Percentiles rank a stretch among this genome's conserved stretches.
Conservation (phyloP, 1,140 invertebrate species). For the Panulirus ornatus region DNA sequence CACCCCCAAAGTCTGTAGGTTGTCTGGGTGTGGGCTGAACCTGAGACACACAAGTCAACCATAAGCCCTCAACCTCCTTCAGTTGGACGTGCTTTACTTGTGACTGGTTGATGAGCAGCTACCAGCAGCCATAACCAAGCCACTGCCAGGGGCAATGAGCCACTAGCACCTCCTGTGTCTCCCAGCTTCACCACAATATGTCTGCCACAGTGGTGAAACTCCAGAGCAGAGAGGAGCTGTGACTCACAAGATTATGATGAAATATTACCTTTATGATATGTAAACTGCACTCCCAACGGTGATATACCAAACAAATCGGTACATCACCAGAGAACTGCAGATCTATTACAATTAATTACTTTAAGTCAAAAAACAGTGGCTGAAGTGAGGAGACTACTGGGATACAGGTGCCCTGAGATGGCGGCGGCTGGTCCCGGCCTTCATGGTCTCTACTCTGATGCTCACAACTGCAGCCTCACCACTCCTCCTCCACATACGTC, state of each 20-base stretch:
- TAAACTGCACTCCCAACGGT: not conserved
- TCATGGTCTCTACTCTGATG: conserved; percentile 37
- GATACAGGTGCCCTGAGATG: conserved; percentile 30
- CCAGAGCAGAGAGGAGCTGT: not conserved
- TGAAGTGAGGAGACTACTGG: conserved; percentile 28
- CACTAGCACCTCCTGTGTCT: not conserved
- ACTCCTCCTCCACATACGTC: conserved; percentile 13
- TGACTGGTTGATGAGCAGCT: conserved; percentile 51
- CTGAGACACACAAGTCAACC: conserved; percentile 55
- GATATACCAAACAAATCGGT: conserved; percentile 1
- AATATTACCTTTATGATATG: not conserved
- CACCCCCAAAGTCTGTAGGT: conserved; percentile 28
- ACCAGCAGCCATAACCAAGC: conserved; percentile 39
- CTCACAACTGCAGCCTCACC: conserved; percentile 46
- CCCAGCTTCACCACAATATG: not conserved
- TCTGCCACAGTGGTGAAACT: not conserved
- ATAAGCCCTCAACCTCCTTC: conserved; percentile 57
- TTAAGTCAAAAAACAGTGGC: conserved; percentile 4
- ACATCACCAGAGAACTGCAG: conserved; percentile 9
- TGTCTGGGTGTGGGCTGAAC: conserved; percentile 48
- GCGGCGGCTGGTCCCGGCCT: conserved; percentile 37
- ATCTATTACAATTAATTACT: not conserved
- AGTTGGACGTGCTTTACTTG: conserved; percentile 59
- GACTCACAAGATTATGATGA: not conserved
- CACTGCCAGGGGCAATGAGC: not conserved